A percentile compares a stretch with the other conserved stretches of the same genome.
Evolutionary conservation across 2,888 invertebrate genomes (phyloP).

Genomic region (Azorinus chamasolen): DNA sequence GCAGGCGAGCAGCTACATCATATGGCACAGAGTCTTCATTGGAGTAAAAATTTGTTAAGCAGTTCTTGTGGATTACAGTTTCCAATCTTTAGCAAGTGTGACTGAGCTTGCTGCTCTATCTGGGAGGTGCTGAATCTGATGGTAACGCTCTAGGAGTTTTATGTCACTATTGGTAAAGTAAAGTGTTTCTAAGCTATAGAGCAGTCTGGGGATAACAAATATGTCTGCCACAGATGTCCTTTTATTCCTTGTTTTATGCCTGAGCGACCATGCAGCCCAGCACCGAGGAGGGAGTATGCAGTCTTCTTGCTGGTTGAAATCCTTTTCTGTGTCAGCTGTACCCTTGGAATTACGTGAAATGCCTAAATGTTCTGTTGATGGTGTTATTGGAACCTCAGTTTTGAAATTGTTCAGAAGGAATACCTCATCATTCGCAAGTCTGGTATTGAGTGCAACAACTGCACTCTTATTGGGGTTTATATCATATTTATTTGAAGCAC

Average conservation of each 20-base stretch:
- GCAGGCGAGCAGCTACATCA: constrained; percentile 4
- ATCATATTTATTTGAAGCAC: background rate
- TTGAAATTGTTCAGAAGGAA: background rate
- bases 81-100: background rate
- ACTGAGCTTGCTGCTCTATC: constrained; percentile 6
- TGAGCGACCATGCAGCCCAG: constrained; percentile 3
- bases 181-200: constrained; percentile 16
- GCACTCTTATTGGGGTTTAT: constrained; percentile 14
- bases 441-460: background rate
- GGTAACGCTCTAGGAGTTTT: background rate
- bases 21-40: background rate
- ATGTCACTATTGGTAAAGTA: background rate
- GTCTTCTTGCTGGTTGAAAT: background rate
- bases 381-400: background rate
- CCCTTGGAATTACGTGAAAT: background rate
- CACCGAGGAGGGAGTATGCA: constrained; percentile 6
- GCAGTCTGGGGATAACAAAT: constrained; percentile 9
- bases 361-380: constrained; percentile 1
- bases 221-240: constrained; percentile 3
- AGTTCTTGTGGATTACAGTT: constrained; percentile 9
- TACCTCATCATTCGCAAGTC: background rate
- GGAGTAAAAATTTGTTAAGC: background rate
- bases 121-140: constrained; percentile 8
- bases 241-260: constrained; percentile 1
- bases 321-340: background rate